Evolutionary conservation across 2,888 invertebrate genomes (phyloP).

Genomic region (Himalopsyche tibetana): DNA sequence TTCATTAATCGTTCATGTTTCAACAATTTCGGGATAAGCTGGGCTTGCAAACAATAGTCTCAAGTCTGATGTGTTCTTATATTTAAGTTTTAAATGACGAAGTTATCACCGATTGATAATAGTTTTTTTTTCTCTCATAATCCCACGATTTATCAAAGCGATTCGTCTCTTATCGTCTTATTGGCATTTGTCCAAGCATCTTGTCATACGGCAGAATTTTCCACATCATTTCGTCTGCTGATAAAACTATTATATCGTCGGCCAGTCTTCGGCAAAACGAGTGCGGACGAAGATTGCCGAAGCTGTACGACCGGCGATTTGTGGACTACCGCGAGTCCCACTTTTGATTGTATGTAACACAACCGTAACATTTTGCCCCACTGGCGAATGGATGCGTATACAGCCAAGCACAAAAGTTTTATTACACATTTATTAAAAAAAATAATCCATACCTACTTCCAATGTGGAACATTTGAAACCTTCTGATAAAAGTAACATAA

Average conservation of each 20-base stretch:
- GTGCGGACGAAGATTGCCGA: not conserved
- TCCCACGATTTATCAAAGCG: too few species aligned
- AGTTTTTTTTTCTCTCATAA: too few species aligned
- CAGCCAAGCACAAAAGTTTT: conserved; percentile 8
- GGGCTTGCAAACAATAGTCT: too few species aligned
- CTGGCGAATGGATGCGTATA: conserved; percentile 17
- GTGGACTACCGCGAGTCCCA: conserved; percentile 9
- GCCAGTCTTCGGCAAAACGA: not conserved
- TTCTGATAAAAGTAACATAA: too few species aligned
- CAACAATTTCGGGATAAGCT: too few species aligned
- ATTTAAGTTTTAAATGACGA: too few species aligned
- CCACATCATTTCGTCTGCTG: conserved; percentile 9
- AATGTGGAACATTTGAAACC: too few species aligned
- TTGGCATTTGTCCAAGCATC: not conserved
- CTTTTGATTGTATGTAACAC: conserved; percentile 34
- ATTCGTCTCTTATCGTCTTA: not conserved
- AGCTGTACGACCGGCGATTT: not conserved
- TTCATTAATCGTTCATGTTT: too few species aligned
- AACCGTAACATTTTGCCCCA: conserved; percentile 22
- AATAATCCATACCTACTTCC: too few species aligned
- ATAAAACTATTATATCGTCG: not conserved
- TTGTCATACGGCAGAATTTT: not conserved
- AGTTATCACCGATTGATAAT: too few species aligned
- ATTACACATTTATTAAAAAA: too few species aligned
- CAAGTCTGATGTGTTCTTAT: too few species aligned